Base-by-base conservation (phyloP, 1,140 invertebrate genomes). In the Araneus ventricosus region DNA sequence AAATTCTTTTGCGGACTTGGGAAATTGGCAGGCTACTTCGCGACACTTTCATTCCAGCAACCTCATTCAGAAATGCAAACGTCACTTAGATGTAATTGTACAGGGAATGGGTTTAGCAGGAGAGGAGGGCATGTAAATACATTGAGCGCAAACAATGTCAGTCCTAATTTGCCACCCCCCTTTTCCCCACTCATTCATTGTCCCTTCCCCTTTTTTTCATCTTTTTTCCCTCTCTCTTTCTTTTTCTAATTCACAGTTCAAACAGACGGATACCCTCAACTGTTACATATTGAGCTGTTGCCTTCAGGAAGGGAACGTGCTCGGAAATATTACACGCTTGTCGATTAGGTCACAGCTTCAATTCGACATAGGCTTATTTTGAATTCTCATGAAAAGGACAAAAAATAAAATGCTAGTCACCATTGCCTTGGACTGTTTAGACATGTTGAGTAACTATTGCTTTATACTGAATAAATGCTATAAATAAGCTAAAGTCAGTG, bases 101-200 rank as follows among this genome's bases (percentile, higher is more conserved):
- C 10, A 57, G 61, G 22, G 57, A n/a, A n/a, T 67, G 45, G 52
- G 41, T 20, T 24, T 37, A 37, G 75, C n/a, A n/a, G 37, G 41
- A 61, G 39, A 61, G 57, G 67, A 79, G 84, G 61, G 63, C 39
- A 93, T 79, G 91, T 88, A 91, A 91, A 87, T 87, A 84, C 91
- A 93, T 93, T 93, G 88, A 45, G 63, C 41, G 84, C 88, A 93
- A 93, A 88, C 88, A 87, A 61, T 6, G 82, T 88, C 61, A 80
- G 82, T 87, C n/a, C 61, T 93, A 93, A 93, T 93, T 93, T 88
- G 39, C 63, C 45, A 37, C 59, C 63, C 67, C 84, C 37, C n/a
- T n/a, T 93, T 90, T 41, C 22, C 63, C 88, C 27, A 57, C 27
- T n/a, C 57, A 4, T 84, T n/a, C n/a, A 84, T 79, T 22, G 34